Conservation (phyloP, 92 coral and sea anemone genomes). For the Anthopleura xanthogrammica region DNA sequence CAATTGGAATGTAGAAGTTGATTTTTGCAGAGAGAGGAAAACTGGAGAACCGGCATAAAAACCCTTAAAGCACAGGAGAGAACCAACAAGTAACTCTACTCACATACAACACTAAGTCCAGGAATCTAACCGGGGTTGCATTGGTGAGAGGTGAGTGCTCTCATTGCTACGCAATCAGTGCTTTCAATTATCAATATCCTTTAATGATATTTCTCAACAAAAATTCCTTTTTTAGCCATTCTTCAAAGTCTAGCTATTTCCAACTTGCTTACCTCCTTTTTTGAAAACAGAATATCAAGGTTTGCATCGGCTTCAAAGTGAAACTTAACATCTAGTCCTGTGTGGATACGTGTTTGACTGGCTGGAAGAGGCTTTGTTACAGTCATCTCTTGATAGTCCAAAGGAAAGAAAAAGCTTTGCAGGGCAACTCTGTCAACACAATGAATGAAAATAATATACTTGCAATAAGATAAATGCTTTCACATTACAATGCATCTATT, state of each 20-base stretch:
- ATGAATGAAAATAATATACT: background rate
- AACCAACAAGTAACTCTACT: too few relatives aligned
- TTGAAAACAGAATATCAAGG: constrained; percentile 86
- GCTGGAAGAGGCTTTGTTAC: constrained; percentile 91
- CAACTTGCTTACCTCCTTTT: constrained; percentile 68
- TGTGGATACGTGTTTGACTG: constrained; percentile 92
- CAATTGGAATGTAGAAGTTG: too few relatives aligned
- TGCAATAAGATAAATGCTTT: too few relatives aligned
- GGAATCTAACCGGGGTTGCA: too few relatives aligned
- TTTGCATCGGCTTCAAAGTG: constrained; percentile 87
- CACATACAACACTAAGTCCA: too few relatives aligned
- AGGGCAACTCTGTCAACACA: constrained; percentile 67
- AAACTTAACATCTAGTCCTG: constrained; percentile 94
- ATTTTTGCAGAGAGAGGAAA: too few relatives aligned
- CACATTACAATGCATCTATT: too few relatives aligned
- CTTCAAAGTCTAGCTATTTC: background rate
- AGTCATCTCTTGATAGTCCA: constrained; percentile 93
- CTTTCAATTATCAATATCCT: too few relatives aligned
- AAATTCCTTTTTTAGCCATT: background rate
- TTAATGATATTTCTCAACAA: background rate
- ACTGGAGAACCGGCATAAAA: too few relatives aligned
- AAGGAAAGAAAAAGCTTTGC: constrained; percentile 91
- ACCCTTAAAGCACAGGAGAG: too few relatives aligned
- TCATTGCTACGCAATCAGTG: too few relatives aligned
- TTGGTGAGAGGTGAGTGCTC: too few relatives aligned